phyloP scores from a whole-genome alignment of 92 coral and sea anemone species.

The Epizoanthus scotinus region DNA sequence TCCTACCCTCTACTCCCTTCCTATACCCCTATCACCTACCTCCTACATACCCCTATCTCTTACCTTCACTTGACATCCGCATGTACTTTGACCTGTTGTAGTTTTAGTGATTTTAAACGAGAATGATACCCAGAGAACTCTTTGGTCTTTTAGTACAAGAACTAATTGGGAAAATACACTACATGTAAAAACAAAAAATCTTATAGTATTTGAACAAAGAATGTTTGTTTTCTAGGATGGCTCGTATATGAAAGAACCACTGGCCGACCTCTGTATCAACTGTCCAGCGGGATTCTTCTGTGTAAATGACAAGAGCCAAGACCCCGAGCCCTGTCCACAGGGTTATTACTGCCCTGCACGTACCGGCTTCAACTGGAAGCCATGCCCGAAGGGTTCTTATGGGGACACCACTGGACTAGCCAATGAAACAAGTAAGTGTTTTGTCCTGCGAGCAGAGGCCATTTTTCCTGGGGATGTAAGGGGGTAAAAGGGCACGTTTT shows the following conservation, averaged over 20 bases:
- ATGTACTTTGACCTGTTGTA: too few species aligned
- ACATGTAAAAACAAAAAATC: too few species aligned
- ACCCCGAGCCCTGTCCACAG: constrained; percentile 91
- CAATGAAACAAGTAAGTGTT: constrained; percentile 75
- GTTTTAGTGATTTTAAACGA: too few species aligned
- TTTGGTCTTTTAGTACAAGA: too few species aligned
- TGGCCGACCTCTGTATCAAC: constrained; percentile 79
- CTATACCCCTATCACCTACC: too few species aligned
- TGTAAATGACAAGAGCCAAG: constrained; percentile 94
- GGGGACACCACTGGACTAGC: constrained; percentile 83
- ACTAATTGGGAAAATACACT: too few species aligned
- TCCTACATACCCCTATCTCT: too few species aligned
- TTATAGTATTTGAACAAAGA: background rate
- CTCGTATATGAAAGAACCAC: constrained; percentile 85
- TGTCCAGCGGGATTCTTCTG: constrained; percentile 97
- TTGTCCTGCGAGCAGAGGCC: background rate
- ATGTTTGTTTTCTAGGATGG: constrained; percentile 75
- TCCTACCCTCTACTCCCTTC: too few species aligned
- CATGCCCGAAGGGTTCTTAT: constrained; percentile 91
- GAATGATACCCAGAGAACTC: too few species aligned
- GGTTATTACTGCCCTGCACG: constrained; percentile 86
- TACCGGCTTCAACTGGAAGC: constrained; percentile 92
- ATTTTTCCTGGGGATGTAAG: background rate
- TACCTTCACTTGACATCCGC: too few species aligned
- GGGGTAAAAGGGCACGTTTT: too few species aligned